Evolutionary conservation across 37 sponge, comb jelly and placozoan species (phyloP).

Genomic region (Aphrocallistes beatrix): DNA sequence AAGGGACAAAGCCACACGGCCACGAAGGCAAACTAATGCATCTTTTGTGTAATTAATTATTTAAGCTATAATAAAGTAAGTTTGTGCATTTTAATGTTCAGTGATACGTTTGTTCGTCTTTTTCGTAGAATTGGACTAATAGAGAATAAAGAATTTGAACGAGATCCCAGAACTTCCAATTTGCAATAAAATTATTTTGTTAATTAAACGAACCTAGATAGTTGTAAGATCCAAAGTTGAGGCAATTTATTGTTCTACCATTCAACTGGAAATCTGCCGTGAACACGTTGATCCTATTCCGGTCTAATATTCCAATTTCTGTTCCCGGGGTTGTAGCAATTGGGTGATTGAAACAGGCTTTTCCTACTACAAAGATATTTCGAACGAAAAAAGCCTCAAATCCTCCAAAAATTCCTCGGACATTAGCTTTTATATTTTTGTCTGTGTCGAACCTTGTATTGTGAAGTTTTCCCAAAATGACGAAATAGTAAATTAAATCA

Average conservation of each 20-base stretch:
- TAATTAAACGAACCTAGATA: constrained; percentile 42
- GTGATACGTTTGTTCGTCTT: too few species aligned
- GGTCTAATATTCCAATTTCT: background rate
- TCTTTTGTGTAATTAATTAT: background rate
- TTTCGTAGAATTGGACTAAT: too few species aligned
- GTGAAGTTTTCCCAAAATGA: background rate
- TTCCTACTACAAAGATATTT: constrained; percentile 54
- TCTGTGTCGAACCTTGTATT: background rate
- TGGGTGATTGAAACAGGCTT: constrained; percentile 70
- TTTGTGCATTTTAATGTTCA: background rate
- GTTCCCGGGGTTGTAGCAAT: background rate
- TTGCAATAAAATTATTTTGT: too few species aligned
- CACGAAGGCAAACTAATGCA: too few species aligned
- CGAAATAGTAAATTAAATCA: background rate
- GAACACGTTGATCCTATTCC: background rate
- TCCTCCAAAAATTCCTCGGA: constrained; percentile 29
- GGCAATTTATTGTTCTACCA: background rate
- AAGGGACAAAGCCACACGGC: too few species aligned
- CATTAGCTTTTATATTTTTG: background rate
- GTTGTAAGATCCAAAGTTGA: constrained; percentile 96
- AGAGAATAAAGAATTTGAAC: too few species aligned
- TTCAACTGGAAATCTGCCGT: background rate
- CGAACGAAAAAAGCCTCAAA: constrained; percentile 52
- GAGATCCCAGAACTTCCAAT: too few species aligned
- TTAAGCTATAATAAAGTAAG: background rate